Base-by-base conservation (phyloP, 2,797 vertebrate species). In the Poecile montanus region DNA sequence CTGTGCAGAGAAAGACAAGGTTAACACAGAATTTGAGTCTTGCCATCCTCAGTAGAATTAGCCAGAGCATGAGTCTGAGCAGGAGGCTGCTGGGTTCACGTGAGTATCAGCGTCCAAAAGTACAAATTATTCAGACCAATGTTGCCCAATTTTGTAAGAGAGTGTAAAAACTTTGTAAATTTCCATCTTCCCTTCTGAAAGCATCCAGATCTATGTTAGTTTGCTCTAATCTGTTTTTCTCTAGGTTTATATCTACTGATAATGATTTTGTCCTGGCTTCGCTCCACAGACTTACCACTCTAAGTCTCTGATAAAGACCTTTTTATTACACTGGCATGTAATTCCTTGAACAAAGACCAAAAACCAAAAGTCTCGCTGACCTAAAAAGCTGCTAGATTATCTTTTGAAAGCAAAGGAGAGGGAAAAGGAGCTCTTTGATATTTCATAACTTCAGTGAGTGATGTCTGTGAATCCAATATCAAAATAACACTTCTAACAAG, bases 291-390 rank as follows among this genome's bases (percentile, higher is more conserved):
- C 17, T 91, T 91, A 83, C 25, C n/a, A 44, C 45, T 85, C 60
- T 80, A 92, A 92, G 61, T 67, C 66, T 78, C 51, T 47, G 65
- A 78, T 89, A 89, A 94, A 94, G 60, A 77, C 61, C 50, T 88
- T 85, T 62, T 61, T 93, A 86, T 89, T 93, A 66, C 44, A 42
- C 23, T 78, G 58, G 22, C 38, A 83, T 32, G 38, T 78, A 93
- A 94, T 84, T 90, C 62, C 54, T 91, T 86, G 76, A 93, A 84
- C 27, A 83, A 88, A 89, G 54, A 75, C 40, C 54, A 71, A 68
- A 91, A 63, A 1, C 0, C 21, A 84, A 88, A 82, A 89, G 68
- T 16, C 50, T 85, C 65, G 38, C 10, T 85, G 82, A 86, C 72
- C 70, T 88, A 57, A 70, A 84, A 91, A 75, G 44, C 61, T 72